Evolutionary conservation across 2,797 vertebrate genomes (phyloP).

Genomic region (Denticeps clupeoides): DNA sequence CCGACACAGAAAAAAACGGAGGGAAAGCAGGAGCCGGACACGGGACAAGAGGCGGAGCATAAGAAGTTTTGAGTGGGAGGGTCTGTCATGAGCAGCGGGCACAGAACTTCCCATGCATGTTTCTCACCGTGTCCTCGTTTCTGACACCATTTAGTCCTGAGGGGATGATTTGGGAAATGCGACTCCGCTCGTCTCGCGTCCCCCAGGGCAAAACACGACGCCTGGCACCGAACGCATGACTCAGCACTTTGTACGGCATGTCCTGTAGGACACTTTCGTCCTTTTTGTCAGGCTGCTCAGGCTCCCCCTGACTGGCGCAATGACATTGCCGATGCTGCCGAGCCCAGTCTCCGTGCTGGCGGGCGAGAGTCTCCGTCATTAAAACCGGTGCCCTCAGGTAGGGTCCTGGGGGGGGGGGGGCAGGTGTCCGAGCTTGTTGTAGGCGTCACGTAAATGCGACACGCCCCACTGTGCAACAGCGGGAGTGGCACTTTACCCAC

Average conservation of each 20-base stretch:
- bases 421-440: too few species aligned
- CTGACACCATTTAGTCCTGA: slow-evolving; percentile 42
- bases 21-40: slow-evolving; percentile 3
- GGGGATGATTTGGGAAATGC: slow-evolving; percentile 21
- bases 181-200: slow-evolving; percentile 23
- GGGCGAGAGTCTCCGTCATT: slow-evolving; percentile 19
- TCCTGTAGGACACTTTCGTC: too few species aligned
- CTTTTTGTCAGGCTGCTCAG: neutral
- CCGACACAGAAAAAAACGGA: slow-evolving; percentile 4
- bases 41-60: slow-evolving; percentile 15
- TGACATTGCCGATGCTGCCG: slow-evolving; percentile 16
- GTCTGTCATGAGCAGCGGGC: neutral
- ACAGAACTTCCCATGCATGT: slow-evolving; percentile 17
- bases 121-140: slow-evolving; percentile 41
- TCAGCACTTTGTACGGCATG: slow-evolving; percentile 25
- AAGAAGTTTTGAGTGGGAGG: slow-evolving; percentile 19
- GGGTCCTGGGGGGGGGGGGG: slow-evolving; percentile 1
- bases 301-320: neutral
- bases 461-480: too few species aligned
- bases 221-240: slow-evolving; percentile 22
- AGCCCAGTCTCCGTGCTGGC: slow-evolving; percentile 10
- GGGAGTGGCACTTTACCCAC: too few species aligned
- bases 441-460: too few species aligned
- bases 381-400: slow-evolving; percentile 20
- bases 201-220: slow-evolving; percentile 17